Evolutionary conservation across 2,113 vertebrate species (phyloP), one percentile per base, ranked within the genome.

Genomic region (Syngnathoides biaculeatus): DNA sequence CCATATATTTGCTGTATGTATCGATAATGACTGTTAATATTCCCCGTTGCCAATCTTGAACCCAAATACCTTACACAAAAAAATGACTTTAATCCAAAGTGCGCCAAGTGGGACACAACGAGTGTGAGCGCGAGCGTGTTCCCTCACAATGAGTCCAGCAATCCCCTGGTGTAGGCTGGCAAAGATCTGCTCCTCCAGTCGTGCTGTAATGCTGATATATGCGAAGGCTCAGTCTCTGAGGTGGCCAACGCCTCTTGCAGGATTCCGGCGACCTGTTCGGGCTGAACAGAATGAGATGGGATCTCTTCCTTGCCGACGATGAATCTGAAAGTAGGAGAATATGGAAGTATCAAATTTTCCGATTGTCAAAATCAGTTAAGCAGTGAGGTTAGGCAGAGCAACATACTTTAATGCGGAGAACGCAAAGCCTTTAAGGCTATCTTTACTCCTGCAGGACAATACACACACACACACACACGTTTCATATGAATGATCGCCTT

Each of bases 371-470:
- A 55, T 12, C 3, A 19, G 30, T 35, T 35, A 65, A 10, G 12
- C 12, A 40, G 8, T 39, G 1, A n/a, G 43, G 22, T 35, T 8
- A 73, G 26, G 0, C 26, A 14, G 5, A 38, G 22, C 1, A 35
- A 93, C 96, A 93, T 92, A 98, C 97, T 98, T 97, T n/a, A 98
- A 90, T 4, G 97, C 96, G 47, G 96, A 97, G 73, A 97, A 98
- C 2, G 94, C 91, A 89, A 99, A 98, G 83, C 97, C 97, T 87
- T 98, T 95, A 78, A 98, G 94, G 65, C 97, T 96, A 72, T 99
- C 95, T 89, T 96, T 96, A 88, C 91, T 94, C 79, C 97, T 98
- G 86, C 74, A 92, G 50, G 0, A 64, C 0, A 89, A 53, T 88
- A 57, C 40, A 12, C 74, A 89, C 48, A 67, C 39, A 30, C 87